Percentiles rank a stretch among this genome's conserved stretches.
phyloP scores from a whole-genome alignment of 2,888 invertebrate genomes.

The Elaeidobius kamerunicus region DNA sequence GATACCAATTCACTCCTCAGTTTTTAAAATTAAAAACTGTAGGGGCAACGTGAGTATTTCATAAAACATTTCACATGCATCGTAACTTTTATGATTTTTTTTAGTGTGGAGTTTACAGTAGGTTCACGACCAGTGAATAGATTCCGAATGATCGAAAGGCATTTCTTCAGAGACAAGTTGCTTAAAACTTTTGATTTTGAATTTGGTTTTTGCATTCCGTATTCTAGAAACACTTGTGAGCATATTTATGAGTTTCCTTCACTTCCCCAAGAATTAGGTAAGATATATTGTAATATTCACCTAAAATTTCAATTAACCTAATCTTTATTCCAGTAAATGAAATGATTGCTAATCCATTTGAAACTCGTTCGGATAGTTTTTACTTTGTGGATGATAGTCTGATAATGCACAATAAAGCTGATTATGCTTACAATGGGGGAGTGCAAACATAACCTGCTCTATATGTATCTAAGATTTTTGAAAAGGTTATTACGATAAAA shows the following conservation, averaged over 20 bases:
- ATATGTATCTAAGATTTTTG: too few relatives aligned
- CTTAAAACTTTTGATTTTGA: conserved; percentile 99
- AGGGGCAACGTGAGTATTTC: conserved; percentile 88
- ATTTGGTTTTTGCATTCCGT: conserved; percentile 98
- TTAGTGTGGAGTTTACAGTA: conserved; percentile 93
- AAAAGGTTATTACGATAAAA: conserved; percentile 2
- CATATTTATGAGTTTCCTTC: conserved; percentile 98
- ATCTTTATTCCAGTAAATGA: conserved; percentile 74
- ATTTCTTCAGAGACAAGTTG: conserved; percentile 90
- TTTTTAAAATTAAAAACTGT: conserved; percentile 95
- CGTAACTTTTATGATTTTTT: too few relatives aligned
- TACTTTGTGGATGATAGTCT: conserved; percentile 97
- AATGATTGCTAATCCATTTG: conserved; percentile 95
- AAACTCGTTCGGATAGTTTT: conserved; percentile 97
- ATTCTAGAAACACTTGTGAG: conserved; percentile 96
- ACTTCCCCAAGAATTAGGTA: conserved; percentile 82
- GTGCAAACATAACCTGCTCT: conserved; percentile 35
- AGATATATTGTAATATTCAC: too few relatives aligned
- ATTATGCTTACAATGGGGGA: conserved; percentile 94
- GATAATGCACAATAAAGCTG: conserved; percentile 99
- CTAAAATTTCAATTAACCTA: conserved; percentile 2
- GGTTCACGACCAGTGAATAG: conserved; percentile 89
- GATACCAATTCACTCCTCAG: conserved; percentile 98
- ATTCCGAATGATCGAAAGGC: conserved; percentile 97
- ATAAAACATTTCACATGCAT: too few relatives aligned